Percentiles rank a stretch among this genome's conserved stretches.
Conservation (phyloP, 2,888 invertebrate species). For the Lottia gigantea region DNA sequence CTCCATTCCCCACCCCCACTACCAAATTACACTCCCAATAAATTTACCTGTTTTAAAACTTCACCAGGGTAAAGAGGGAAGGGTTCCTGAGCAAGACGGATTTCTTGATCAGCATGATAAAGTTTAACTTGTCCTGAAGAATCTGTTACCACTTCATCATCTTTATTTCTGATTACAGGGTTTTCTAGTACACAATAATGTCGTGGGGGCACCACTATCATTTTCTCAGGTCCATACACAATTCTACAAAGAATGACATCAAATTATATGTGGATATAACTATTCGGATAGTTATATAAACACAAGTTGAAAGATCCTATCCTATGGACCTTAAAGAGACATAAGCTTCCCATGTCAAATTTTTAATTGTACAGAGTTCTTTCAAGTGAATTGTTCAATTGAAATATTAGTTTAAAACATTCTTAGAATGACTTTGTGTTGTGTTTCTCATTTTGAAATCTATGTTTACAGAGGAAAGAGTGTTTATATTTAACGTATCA, state of each 20-base stretch:
- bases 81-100: constrained; percentile 70
- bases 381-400: too few species aligned
- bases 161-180: constrained; percentile 67
- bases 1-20: neutral
- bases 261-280: too few species aligned
- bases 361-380: too few species aligned
- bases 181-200: constrained; percentile 71
- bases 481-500: too few species aligned
- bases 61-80: constrained; percentile 72
- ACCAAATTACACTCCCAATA: neutral
- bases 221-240: constrained; percentile 68
- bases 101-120: constrained; percentile 70
- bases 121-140: constrained; percentile 67
- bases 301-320: too few species aligned
- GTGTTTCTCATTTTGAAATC: too few species aligned
- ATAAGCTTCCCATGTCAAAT: too few species aligned
- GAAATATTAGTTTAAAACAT: too few species aligned
- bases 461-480: too few species aligned
- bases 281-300: too few species aligned
- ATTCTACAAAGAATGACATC: constrained; percentile 58
- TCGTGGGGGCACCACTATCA: constrained; percentile 70
- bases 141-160: constrained; percentile 64
- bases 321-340: too few species aligned
- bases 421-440: too few species aligned
- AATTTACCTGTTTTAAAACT: constrained; percentile 53